Evolutionary conservation across 2,113 vertebrate genomes (phyloP), one percentile per base, ranked within the genome.

Genomic region (Hypanus sabinus): DNA sequence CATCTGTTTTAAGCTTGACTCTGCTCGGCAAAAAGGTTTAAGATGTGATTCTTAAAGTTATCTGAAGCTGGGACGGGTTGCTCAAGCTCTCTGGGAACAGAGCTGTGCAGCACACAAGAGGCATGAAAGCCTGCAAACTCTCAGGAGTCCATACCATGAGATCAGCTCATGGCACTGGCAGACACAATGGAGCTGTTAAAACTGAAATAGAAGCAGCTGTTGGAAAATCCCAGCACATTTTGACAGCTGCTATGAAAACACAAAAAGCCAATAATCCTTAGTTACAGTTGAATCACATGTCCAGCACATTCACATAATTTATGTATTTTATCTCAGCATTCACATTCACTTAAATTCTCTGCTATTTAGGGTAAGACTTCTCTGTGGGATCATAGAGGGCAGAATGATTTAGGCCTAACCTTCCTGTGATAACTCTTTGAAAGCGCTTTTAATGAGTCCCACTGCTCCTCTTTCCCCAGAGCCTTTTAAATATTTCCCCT

Each of bases 161-260:
- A 46, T 73, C 70, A 46, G 91, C 36, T 91, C 88, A 24, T 33
- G 62, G 88, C 4, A 93, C 85, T 8, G 16, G 70, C 68, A 5
- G 18, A 14, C 38, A 93, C 91, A 93, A 93, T 93, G 36, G 68
- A 93, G 70, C 36, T 93, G 90, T 93, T 93, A 93, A 71, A 70
- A 93, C 60, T 30, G 20, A 93, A 93, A 46, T 6, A 93, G 12
- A 93, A 93, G 14, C 91, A 93, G 91, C 91, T 93, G 91, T 93
- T 93, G 91, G 68, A 71, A 55, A 93, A 93, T 55, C 36, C 36
- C 68, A 93, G 20, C 68, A 73, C 91, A 93, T 68, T 38, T 70
- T 11, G 18, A 93, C 91, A 93, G 68, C 91, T 93, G 68, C 36
- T 46, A 30, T 14, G 38, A 36, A 88, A 90, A 55, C 36, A 73